phyloP scores from a whole-genome alignment of 2,113 vertebrate genomes.

The Megaceryle maxima region DNA sequence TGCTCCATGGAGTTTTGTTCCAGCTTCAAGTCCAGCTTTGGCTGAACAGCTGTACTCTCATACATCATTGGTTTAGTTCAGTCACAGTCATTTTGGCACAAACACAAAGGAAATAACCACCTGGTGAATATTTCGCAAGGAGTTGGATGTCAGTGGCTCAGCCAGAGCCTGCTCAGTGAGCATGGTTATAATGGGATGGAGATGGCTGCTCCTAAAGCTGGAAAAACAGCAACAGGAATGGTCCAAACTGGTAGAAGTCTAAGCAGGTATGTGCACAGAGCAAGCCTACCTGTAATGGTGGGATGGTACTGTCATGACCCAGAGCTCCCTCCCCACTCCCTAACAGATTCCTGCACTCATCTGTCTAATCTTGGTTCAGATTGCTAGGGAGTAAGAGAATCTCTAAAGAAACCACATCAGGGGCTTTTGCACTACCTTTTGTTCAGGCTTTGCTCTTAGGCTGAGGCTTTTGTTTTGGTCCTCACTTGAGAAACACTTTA shows the following conservation, averaged over 20 bases:
- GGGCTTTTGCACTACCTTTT: background rate
- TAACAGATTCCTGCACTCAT: background rate
- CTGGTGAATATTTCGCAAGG: background rate
- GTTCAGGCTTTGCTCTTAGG: background rate
- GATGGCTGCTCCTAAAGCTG: background rate
- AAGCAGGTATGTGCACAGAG: background rate
- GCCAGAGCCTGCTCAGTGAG: background rate
- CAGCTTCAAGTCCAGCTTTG: background rate
- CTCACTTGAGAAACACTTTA: background rate
- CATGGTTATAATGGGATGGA: background rate
- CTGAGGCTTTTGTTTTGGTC: background rate
- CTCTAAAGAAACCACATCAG: background rate
- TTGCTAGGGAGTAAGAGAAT: background rate
- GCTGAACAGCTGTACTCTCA: background rate
- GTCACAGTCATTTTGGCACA: background rate
- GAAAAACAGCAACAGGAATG: background rate
- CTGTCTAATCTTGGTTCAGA: background rate
- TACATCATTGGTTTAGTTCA: background rate
- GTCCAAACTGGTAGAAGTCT: background rate
- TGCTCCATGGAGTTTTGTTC: background rate
- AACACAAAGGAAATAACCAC: background rate
- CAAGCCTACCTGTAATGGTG: background rate
- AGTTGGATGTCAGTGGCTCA: background rate
- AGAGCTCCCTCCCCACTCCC: background rate
- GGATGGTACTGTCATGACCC: background rate